Evolutionary conservation across 2,888 invertebrate species (phyloP), one percentile per base, ranked within the genome.

Genomic region (Orthonychiurus folsomi): DNA sequence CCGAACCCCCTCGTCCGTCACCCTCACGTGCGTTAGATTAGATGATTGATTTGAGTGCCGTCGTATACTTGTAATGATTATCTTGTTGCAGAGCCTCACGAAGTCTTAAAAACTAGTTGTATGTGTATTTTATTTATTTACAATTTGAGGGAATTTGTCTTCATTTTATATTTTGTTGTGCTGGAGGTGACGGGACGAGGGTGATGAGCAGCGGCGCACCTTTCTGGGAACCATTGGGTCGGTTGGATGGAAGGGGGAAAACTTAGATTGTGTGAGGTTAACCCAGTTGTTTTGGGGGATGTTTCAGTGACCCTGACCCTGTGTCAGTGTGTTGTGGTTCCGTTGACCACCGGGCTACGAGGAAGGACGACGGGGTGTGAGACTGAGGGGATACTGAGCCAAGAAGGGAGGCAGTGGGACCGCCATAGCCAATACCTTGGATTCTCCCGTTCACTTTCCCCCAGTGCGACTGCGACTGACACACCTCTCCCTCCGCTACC

Each of bases 391-490:
- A 9, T 5, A 37, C 37, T 5, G 15, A 37, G 37, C 5, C 37
- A 15, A 37, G 5, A 15, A 37, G 9, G 37, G 15, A 37, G 37
- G 15, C 15, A 37, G 37, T 5, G 15, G 37, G 37, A 37, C 15
- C 15, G 9, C 37, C 37, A 37, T 37, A 9, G 37, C 37, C 37
- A 37, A 37, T 37, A 15, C 56, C 56, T 18, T 21, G 26, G 3
- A 3, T 25, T 66, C 69, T 71, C 68, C 72, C 72, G 71, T 72
- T 72, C 72, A 71, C 72, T 72, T 72, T 72, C 72, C 68, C 70
- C 70, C 72, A 71, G 71, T 70, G 52, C 56, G 56, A 56, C 56
- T 56, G 56, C 56, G 72, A 72, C 68, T 63, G 72, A 71, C 72
- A 72, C 72, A 72, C 72, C 72, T 72, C 37, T 37, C 37, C 37